These are phyloP conservation scores for Archaeoteleia sp. DNA, from an alignment of 2,888 invertebrate genomes.

Conservation along the genomic window DNA sequence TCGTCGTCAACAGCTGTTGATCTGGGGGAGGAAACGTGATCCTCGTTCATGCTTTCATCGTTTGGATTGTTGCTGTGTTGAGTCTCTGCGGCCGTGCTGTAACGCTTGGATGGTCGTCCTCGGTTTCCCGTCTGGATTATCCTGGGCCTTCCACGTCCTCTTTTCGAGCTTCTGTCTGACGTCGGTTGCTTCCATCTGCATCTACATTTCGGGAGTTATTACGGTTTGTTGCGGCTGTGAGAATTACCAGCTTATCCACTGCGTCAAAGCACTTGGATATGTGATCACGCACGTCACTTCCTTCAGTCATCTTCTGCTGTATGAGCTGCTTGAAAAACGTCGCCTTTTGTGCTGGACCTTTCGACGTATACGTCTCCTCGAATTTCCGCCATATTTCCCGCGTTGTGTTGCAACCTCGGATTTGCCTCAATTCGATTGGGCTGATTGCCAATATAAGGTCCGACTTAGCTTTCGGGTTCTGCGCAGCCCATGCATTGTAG, in stretches of 20 bases:
- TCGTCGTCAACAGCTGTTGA: too few relatives aligned
- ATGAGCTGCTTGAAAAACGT: slow-evolving; percentile 28
- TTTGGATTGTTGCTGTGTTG: too few relatives aligned
- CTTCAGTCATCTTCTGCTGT: slow-evolving; percentile 23
- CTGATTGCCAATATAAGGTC: background rate
- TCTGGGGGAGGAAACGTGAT: too few relatives aligned
- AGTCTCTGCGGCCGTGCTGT: too few relatives aligned
- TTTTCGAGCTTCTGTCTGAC: too few relatives aligned
- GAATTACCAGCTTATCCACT: slow-evolving; percentile 38
- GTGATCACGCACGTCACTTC: slow-evolving; percentile 27
- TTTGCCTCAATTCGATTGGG: slow-evolving; percentile 4
- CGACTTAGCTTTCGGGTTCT: background rate
- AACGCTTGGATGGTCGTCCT: too few relatives aligned
- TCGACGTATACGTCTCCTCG: slow-evolving; percentile 10
- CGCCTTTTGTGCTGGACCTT: slow-evolving; percentile 33
- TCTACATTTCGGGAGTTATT: too few relatives aligned
- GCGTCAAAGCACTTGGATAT: slow-evolving; percentile 30
- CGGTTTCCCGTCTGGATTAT: too few relatives aligned
- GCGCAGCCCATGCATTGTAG: background rate
- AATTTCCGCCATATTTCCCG: slow-evolving; percentile 6
- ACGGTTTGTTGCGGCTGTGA: too few relatives aligned
- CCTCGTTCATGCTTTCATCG: too few relatives aligned
- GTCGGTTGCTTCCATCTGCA: too few relatives aligned
- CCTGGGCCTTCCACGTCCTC: too few relatives aligned
- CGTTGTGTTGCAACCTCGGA: slow-evolving; percentile 17